Base-by-base conservation (phyloP, 2,113 vertebrate genomes). In the Maylandia zebra region DNA sequence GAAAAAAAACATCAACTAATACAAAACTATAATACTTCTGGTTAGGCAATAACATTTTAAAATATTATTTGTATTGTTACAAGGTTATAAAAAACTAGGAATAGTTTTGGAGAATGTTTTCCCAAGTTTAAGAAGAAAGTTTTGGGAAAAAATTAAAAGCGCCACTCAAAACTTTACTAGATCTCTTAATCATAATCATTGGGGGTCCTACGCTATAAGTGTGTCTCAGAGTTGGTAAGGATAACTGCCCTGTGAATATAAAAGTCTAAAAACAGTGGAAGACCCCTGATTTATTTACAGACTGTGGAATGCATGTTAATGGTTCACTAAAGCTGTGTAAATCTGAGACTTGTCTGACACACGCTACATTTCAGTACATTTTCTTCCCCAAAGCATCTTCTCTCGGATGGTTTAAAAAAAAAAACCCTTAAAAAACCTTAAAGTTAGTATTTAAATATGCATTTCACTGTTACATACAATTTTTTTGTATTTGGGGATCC, bases 321-420 rank as follows among this genome's bases (percentile, higher is more conserved):
- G 41, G 41, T 76, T 76, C 9, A 76, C 14, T 48, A 48, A 32
- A 78, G 6, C 4, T 50, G 14, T 30, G 24, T 76, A 76, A 48
- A 76, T 30, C 3, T 76, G 71, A 76, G 71, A 48, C 43, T 48
- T 17, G 22, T 48, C 43, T 19, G 71, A 76, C 27, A 45, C 71
- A 30, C 4, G 0, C 22, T 27, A 45, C 2, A 74, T 30, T 45
- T 27, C 38, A 45, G 0, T 27, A 27, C 69, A 45, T 27, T 76
- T 48, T 48, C 41, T 76, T 48, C 41, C 4, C 14, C 24, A 30
- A 30, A 48, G 41, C 14, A 17, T 48, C 6, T 45, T 1, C 41
- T 30, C 14, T 48, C 4, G 0, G 14, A 17, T 5, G 3, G 1
- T 74, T 6, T 17, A 52, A 22, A 27, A 43, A 45, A 4, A n/a